Percentiles rank a stretch among this genome's conserved stretches.
These are phyloP conservation scores for Vandiemenella viatica DNA, from an alignment of 2,888 invertebrate genomes.

Conservation along the genomic window DNA sequence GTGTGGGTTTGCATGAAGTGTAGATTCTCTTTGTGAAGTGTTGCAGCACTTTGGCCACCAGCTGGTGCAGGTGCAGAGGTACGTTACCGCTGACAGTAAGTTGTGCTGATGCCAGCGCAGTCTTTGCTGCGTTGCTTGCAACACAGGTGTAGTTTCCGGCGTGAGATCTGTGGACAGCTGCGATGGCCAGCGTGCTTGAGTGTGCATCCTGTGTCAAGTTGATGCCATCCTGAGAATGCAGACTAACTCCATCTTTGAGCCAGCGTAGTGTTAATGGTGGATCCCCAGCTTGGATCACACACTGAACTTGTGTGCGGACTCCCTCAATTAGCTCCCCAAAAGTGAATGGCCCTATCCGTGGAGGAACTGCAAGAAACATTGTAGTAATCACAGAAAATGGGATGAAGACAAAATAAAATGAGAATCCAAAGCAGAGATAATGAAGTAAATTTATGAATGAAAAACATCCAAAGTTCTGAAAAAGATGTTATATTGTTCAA, in stretches of 20 bases:
- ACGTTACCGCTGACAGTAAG: slow-evolving; percentile 22
- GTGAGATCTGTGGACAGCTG: slow-evolving; percentile 25
- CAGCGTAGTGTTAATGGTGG: slow-evolving; percentile 31
- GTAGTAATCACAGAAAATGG: too few relatives aligned
- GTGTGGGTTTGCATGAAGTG: not conserved
- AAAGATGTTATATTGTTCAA: too few relatives aligned
- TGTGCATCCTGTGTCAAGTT: slow-evolving; percentile 22
- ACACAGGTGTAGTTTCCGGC: slow-evolving; percentile 24
- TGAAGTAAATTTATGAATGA: too few relatives aligned
- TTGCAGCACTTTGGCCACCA: slow-evolving; percentile 4
- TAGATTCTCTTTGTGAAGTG: not conserved
- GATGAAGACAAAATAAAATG: too few relatives aligned
- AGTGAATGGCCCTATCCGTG: slow-evolving; percentile 22
- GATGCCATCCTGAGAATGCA: slow-evolving; percentile 26
- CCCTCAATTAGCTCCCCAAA: slow-evolving; percentile 22
- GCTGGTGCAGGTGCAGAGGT: not conserved
- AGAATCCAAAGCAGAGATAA: too few relatives aligned
- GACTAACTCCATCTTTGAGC: slow-evolving; percentile 30
- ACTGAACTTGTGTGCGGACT: slow-evolving; percentile 26
- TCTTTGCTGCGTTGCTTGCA: slow-evolving; percentile 21
- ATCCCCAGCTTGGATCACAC: slow-evolving; percentile 33
- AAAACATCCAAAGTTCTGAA: too few relatives aligned
- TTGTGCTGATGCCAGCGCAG: slow-evolving; percentile 20
- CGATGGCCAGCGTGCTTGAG: slow-evolving; percentile 26
- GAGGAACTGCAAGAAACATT: slow-evolving; percentile 18